Base-by-base conservation (phyloP, 2,797 vertebrate species). In the Alcedo atthis region DNA sequence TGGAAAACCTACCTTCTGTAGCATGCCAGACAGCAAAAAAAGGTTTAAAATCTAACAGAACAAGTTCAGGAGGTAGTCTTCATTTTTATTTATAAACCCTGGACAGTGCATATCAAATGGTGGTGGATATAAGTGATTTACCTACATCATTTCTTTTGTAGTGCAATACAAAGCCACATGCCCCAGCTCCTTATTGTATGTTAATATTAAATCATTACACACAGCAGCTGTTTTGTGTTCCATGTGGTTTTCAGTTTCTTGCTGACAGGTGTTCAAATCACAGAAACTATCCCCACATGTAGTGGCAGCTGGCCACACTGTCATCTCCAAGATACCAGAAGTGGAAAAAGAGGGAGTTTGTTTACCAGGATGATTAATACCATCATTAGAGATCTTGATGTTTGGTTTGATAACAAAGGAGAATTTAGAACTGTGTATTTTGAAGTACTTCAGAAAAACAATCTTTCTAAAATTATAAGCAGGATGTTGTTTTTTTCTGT, bases 201-300 rank as follows among this genome's bases (percentile, higher is more conserved):
- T 90, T 93, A 95, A 94, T 94, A 94, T 94, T 90, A 90, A 96
- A 95, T 92, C 79, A 73, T 94, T 94, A 89, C 43, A 49, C 33
- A n/a, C 1, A 13, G 55, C 94, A 96, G 94, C 94, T 96, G 96
- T 48, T 95, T 86, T 89, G 74, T 75, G 62, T 75, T 90, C 79
- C 12, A 4, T 85, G 62, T 87, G 90, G 94, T 85, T 96, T 94
- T 94, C 88, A 75, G 90, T 96, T 96, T 96, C 95, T 81, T 82
- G 69, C 86, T 85, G 92, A 96, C 95, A 96, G 94, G 88, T 96
- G 96, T 94, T 86, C 84, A 80, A 80, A 92, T 90, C 93, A 94
- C 84, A 95, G 69, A 90, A 94, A 93, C 69, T 87, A 89, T 90
- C 64, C 69, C 79, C 83, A 90, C 91, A 90, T 62, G 59, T 66